These are phyloP conservation scores for Subanguina moxae DNA, from an alignment of 1,140 invertebrate genomes.

Conservation along the genomic window DNA sequence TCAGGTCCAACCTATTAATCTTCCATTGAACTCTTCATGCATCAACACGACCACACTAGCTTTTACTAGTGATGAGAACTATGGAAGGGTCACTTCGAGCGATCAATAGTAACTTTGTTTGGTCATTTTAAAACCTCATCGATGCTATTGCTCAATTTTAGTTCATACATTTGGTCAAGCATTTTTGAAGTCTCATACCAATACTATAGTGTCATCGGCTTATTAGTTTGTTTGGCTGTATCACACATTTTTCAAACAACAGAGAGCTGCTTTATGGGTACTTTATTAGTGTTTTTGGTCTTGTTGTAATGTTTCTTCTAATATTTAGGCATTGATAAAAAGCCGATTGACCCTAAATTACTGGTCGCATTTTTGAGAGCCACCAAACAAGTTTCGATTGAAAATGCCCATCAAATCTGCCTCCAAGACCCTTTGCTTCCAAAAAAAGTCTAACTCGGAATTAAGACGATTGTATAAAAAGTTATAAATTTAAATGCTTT, in stretches of 20 bases:
- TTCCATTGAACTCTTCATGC: conserved; percentile 21
- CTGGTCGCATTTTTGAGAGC: no score
- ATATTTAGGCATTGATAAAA: no score
- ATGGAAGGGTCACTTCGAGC: conserved; percentile 55
- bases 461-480: no score
- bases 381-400: no score
- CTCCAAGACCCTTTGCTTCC: no score
- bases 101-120: conserved; percentile 8
- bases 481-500: no score
- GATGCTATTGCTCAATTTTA: neutral
- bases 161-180: conserved; percentile 3
- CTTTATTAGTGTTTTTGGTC: no score
- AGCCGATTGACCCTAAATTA: no score
- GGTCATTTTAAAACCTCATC: neutral
- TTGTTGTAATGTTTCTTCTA: no score
- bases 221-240: conserved; percentile 23
- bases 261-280: no score
- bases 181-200: conserved; percentile 35
- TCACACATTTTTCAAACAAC: conserved; percentile 23
- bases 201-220: conserved; percentile 34
- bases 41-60: conserved; percentile 19
- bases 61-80: conserved; percentile 2
- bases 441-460: no score
- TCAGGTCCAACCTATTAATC: conserved; percentile 25
- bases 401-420: no score